Conservation (phyloP, 2,797 vertebrate species). For the Phrynocephalus vlangalii region DNA sequence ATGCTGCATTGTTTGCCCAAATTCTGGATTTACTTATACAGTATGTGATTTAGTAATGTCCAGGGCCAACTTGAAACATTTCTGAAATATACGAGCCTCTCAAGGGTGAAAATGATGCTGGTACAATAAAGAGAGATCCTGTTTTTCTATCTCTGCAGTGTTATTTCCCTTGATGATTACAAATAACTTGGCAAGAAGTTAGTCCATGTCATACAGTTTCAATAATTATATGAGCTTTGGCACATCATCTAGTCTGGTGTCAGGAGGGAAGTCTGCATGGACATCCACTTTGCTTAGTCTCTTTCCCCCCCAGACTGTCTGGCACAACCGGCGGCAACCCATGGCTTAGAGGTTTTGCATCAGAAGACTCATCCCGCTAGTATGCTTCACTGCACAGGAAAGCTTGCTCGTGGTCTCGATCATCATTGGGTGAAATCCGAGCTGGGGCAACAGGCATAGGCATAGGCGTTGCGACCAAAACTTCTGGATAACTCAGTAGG, state of each 20-base stretch:
- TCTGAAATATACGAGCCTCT: neutral
- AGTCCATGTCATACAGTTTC: neutral
- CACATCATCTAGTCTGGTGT: neutral
- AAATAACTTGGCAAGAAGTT: neutral
- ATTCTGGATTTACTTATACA: too few species aligned
- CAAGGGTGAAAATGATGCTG: neutral
- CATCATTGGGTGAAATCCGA: too few species aligned
- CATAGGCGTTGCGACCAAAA: too few species aligned
- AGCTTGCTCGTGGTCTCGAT: neutral
- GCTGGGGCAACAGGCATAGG: neutral
- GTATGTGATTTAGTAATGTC: too few species aligned
- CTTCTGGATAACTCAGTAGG: too few species aligned
- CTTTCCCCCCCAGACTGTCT: neutral
- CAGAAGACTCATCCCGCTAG: neutral
- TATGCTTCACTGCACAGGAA: neutral
- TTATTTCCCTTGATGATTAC: neutral
- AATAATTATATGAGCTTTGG: neutral
- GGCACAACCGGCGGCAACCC: neutral
- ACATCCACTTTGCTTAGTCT: neutral
- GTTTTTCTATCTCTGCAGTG: neutral
- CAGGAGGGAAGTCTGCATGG: neutral
- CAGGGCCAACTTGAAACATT: neutral
- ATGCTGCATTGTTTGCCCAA: too few species aligned
- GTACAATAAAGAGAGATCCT: neutral
- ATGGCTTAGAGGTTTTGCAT: neutral